phyloP scores from a whole-genome alignment of 2,797 vertebrate genomes.

The Myiotriccus ornatus region DNA sequence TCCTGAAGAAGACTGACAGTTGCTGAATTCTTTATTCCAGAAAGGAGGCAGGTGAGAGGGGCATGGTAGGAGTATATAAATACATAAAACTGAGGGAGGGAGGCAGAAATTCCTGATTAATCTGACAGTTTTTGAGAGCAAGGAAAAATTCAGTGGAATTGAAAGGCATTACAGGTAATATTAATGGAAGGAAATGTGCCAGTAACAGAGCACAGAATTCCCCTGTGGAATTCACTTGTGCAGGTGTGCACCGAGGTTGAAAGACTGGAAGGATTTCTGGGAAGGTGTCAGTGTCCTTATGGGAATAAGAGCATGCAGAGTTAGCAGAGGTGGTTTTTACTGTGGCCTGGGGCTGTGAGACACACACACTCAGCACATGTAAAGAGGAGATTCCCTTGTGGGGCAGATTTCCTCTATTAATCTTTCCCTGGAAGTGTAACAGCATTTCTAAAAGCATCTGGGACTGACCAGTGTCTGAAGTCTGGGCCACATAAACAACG shows the following conservation, averaged over 20 bases:
- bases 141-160: neutral
- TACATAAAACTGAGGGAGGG: neutral
- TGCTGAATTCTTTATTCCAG: neutral
- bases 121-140: neutral
- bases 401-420: neutral
- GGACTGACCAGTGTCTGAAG: neutral
- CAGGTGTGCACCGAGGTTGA: neutral
- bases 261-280: neutral
- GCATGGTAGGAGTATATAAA: neutral
- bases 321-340: rapidly evolving
- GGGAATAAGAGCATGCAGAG: neutral
- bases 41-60: neutral
- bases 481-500: rapidly evolving
- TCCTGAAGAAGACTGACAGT: neutral
- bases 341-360: neutral
- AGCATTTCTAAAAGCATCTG: neutral
- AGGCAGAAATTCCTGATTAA: neutral
- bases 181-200: neutral
- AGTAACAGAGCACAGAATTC: neutral
- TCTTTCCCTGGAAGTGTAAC: neutral
- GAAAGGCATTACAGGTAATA: neutral
- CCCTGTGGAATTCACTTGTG: neutral
- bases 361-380: rapidly evolving
- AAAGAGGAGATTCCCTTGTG: neutral
- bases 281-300: neutral